phyloP scores from a whole-genome alignment of 2,797 vertebrate genomes.

The Spea hammondii region DNA sequence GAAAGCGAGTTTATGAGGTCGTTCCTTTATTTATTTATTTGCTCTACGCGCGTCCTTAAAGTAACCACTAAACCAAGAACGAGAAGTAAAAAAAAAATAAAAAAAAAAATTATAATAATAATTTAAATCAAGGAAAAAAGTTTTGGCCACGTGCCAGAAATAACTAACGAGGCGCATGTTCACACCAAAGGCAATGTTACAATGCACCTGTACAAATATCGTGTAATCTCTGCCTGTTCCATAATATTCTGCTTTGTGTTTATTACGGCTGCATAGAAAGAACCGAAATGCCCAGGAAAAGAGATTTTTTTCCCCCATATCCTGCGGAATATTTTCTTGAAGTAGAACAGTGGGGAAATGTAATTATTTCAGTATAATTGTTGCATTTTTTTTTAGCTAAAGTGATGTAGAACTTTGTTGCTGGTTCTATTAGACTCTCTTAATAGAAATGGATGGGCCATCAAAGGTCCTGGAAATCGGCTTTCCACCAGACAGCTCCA shows the following conservation, averaged over 20 bases:
- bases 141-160: constrained; percentile 62
- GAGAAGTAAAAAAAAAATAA: constrained; percentile 57
- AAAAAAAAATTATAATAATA: constrained; percentile 54
- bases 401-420: no score
- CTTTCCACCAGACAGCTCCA: no score
- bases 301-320: no score
- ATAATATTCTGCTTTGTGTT: constrained; percentile 52
- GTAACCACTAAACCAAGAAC: constrained; percentile 66
- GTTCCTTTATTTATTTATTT: constrained; percentile 62
- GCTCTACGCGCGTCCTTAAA: constrained; percentile 64
- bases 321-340: no score
- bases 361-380: no score
- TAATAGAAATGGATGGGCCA: no score
- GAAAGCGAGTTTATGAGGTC: constrained; percentile 58
- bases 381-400: no score
- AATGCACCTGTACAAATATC: constrained; percentile 83
- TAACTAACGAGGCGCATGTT: constrained; percentile 86
- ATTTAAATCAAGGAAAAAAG: constrained; percentile 41
- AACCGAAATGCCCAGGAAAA: no score
- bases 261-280: constrained; percentile 11
- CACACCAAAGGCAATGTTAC: constrained; percentile 72
- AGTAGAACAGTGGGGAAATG: no score
- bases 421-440: no score
- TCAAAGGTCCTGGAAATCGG: no score
- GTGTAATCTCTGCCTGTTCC: constrained; percentile 49